Evolutionary conservation across 2,797 vertebrate species (phyloP), one percentile per base, ranked within the genome.

Genomic region (Poecile montanus): DNA sequence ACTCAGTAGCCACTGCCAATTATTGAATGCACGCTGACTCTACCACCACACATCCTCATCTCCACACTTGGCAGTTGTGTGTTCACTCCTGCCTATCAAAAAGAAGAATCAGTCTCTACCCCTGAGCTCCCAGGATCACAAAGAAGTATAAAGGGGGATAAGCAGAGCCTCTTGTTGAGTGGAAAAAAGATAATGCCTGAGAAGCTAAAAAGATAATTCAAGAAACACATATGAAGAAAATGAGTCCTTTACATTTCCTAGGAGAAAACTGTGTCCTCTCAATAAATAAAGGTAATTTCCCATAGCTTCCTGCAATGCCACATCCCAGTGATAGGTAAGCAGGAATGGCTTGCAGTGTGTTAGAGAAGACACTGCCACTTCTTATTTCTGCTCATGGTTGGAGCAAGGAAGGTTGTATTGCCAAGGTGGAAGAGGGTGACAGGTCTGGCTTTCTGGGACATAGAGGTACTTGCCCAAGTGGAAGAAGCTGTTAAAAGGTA

Each of bases 381-480:
- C 12, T 21, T 45, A 36, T 23, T 88, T 83, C 73, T 47, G 9
- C 54, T 61, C 22, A 13, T 9, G 8, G 29, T 26, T 20, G 13
- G 19, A 27, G 53, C 48, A 57, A 66, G 16, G 32, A 84, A 75
- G 36, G 10, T 32, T 84, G 30, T 27, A 30, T 26, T 42, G 45
- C 27, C 72, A 82, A 70, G 6, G 29, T 29, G n/a, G 42, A 81
- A 68, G 5, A 20, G 10, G 4, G 36, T n/a, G 40, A 50, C 45
- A 44, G 16, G 7, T 6, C 32, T 88, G 50, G 45, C 11, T 70
- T 54, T 54, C n/a, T 3, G 57, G 26, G 9, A 13, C 48, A 53
- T 2, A 47, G 32, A 74, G 19, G 20, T 32, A 38, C 48, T 47
- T 65, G 21, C 10, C 22, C n/a, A 18, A 66, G 25, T 0, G 0